phyloP scores from a whole-genome alignment of 2,113 vertebrate species.

The Penelope pileata region DNA sequence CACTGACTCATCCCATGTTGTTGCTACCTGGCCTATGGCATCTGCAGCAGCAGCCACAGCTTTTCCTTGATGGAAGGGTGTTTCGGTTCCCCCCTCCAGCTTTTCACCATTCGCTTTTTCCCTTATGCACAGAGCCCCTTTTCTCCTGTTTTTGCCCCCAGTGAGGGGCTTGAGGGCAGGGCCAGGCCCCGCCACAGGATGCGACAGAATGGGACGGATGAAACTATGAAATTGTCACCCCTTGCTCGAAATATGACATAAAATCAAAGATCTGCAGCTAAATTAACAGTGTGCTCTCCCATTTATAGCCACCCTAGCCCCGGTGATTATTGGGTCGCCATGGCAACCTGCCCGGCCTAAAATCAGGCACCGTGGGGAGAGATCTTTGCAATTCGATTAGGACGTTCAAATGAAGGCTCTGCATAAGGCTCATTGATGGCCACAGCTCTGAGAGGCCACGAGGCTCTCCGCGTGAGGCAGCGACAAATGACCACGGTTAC shows the following conservation, averaged over 20 bases:
- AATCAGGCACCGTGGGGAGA: slow-evolving; percentile 60
- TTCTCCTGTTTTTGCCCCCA: too few relatives aligned
- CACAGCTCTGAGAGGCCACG: too few relatives aligned
- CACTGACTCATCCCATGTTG: background rate
- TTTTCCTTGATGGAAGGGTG: background rate
- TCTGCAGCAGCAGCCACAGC: slow-evolving; percentile 21
- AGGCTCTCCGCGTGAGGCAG: too few relatives aligned
- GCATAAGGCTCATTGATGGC: too few relatives aligned
- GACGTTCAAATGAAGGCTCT: too few relatives aligned
- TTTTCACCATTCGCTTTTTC: background rate
- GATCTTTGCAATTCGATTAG: too few relatives aligned
- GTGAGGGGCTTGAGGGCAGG: too few relatives aligned
- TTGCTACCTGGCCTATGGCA: slow-evolving; percentile 4
- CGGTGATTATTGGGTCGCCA: slow-evolving; percentile 68
- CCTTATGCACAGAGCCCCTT: too few relatives aligned
- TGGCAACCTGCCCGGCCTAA: slow-evolving; percentile 70
- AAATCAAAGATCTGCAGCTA: slow-evolving; percentile 5
- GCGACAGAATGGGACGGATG: too few relatives aligned
- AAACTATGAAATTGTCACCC: too few relatives aligned
- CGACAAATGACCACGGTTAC: too few relatives aligned
- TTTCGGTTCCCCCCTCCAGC: background rate
- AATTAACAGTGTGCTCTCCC: slow-evolving; percentile 63
- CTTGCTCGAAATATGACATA: slow-evolving; percentile 13
- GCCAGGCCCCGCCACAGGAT: too few relatives aligned
- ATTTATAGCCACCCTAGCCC: slow-evolving; percentile 56